Percentiles rank a stretch among this genome's conserved stretches.
These are phyloP conservation scores for Chaenogobius annularis DNA, from an alignment of 2,113 vertebrate species.

Conservation along the genomic window DNA sequence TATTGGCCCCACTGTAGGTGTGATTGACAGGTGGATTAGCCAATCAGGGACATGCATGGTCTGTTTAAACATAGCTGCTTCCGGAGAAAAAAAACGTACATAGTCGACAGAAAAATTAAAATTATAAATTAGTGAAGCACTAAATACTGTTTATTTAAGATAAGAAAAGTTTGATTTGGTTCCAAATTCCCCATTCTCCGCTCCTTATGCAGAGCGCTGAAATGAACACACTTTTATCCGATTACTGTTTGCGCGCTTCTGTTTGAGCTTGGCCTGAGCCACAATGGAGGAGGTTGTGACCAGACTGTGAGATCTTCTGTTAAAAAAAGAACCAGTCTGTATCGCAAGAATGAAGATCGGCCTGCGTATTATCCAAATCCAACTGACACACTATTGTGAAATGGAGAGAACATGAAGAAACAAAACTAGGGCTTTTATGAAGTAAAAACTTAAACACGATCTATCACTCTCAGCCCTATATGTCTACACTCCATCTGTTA, in stretches of 20 bases:
- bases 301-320: neutral
- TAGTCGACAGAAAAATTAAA: too few relatives aligned
- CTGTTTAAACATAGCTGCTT: too few relatives aligned
- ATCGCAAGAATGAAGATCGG: neutral
- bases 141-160: neutral
- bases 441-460: conserved; percentile 1
- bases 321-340: neutral
- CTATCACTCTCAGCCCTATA: neutral
- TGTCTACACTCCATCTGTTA: conserved; percentile 7
- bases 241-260: neutral
- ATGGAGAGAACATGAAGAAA: neutral
- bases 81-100: too few relatives aligned
- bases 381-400: neutral
- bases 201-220: neutral
- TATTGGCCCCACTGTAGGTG: too few relatives aligned
- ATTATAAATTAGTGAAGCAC: neutral
- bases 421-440: neutral
- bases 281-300: neutral
- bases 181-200: neutral
- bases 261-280: neutral
- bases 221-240: neutral
- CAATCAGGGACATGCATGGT: too few relatives aligned
- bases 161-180: neutral
- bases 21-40: too few relatives aligned
- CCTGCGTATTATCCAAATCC: neutral